phyloP scores from a whole-genome alignment of 2,113 vertebrate genomes.

The Danionella cerebrum region DNA sequence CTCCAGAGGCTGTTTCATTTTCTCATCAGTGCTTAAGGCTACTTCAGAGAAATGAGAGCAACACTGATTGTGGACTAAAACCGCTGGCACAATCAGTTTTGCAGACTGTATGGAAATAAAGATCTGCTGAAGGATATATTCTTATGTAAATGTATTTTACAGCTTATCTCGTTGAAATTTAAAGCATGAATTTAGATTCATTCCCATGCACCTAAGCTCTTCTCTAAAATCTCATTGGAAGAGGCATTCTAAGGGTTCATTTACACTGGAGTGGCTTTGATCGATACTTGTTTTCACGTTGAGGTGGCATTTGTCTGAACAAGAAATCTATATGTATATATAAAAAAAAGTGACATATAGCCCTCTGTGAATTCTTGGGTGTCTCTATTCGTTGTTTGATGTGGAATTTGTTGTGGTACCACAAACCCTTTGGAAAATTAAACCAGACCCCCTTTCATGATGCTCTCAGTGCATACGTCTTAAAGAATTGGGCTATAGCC shows the following conservation, averaged over 20 bases:
- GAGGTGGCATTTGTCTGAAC: no score
- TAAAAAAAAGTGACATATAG: no score
- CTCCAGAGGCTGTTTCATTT: not conserved
- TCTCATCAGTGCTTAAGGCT: not conserved
- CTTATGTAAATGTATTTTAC: not conserved
- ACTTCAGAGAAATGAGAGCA: not conserved
- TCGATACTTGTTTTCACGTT: no score
- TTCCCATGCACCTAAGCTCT: not conserved
- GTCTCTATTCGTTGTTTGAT: no score
- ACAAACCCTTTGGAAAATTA: no score
- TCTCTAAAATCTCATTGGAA: not conserved
- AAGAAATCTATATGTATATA: no score
- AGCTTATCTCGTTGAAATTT: not conserved
- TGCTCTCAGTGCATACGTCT: no score
- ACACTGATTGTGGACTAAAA: not conserved
- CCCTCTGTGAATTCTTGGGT: no score
- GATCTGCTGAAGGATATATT: not conserved
- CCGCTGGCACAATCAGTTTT: not conserved
- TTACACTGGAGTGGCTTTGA: not conserved
- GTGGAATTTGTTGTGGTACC: no score
- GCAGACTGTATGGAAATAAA: not conserved
- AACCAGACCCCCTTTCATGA: no score
- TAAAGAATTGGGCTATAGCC: no score
- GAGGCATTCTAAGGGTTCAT: not conserved
- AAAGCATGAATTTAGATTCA: not conserved